Percentiles rank a stretch among this genome's conserved stretches.
phyloP scores from a whole-genome alignment of 64 coral and sea anemone genomes.

The Pocillopora verrucosa region DNA sequence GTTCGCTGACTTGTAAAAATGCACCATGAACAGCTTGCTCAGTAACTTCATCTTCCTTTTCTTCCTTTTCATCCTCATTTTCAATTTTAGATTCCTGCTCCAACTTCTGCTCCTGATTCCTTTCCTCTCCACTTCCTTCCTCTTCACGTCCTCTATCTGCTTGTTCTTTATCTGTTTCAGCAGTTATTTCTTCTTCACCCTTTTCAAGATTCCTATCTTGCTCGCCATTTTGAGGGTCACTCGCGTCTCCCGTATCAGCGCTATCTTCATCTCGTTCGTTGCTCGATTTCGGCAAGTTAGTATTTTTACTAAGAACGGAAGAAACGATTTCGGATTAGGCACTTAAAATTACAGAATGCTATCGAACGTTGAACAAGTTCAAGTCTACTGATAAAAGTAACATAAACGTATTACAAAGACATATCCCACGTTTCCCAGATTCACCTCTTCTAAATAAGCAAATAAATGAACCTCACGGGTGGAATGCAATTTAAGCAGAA shows the following conservation, averaged over 20 bases:
- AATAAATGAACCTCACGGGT: too few relatives aligned
- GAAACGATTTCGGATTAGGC: too few relatives aligned
- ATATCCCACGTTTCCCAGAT: too few relatives aligned
- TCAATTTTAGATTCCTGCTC: conserved; percentile 9
- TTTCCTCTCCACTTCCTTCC: neutral
- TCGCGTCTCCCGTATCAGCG: neutral
- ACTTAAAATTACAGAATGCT: too few relatives aligned
- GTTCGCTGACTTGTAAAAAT: conserved; percentile 80
- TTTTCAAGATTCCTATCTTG: neutral
- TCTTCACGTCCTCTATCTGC: conserved; percentile 1
- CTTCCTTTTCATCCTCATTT: neutral
- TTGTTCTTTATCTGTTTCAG: neutral
- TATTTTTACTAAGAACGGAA: neutral
- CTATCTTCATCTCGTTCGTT: neutral
- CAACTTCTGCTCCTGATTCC: conserved; percentile 16
- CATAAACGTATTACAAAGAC: too few relatives aligned
- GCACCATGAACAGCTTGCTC: conserved; percentile 10
- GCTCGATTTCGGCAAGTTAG: neutral
- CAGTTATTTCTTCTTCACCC: neutral
- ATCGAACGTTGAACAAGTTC: too few relatives aligned
- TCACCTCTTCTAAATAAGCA: too few relatives aligned
- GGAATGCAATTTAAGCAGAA: too few relatives aligned
- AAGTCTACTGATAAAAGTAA: too few relatives aligned
- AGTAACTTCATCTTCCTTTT: conserved; percentile 2
- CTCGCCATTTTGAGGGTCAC: neutral